phyloP scores from a whole-genome alignment of 2,888 invertebrate species.

The Drosophila imparisetae region DNA sequence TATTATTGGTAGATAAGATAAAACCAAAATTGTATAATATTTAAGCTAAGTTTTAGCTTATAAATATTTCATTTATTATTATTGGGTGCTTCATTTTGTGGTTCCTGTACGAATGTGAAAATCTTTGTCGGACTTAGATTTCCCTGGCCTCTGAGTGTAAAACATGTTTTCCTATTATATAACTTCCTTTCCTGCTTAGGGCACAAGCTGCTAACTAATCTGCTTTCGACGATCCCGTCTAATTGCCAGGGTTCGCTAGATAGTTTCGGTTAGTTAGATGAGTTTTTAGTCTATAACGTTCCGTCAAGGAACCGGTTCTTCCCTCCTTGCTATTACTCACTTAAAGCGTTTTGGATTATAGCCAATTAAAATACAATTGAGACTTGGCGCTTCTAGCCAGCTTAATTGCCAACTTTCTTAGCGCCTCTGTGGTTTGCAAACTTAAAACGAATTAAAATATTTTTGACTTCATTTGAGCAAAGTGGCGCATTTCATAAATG shows the following conservation, averaged over 20 bases:
- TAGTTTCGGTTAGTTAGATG: background rate
- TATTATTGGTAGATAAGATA: background rate
- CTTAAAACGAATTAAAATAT: background rate
- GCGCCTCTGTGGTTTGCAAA: background rate
- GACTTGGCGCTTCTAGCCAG: background rate
- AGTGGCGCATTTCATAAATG: background rate
- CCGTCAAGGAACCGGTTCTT: background rate
- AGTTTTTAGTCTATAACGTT: background rate
- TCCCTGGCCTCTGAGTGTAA: accelerated
- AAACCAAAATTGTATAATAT: background rate
- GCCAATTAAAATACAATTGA: background rate
- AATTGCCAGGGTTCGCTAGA: background rate
- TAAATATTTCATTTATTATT: background rate
- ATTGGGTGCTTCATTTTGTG: background rate
- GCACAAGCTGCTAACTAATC: background rate
- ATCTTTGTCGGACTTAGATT: background rate
- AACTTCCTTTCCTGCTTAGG: background rate
- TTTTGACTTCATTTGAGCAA: background rate
- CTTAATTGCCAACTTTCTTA: background rate
- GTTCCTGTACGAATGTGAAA: background rate
- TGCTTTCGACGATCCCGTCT: background rate
- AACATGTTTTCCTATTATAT: background rate
- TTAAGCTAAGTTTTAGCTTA: background rate
- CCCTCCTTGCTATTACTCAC: background rate
- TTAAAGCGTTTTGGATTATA: background rate